Conservation (phyloP, 1,140 invertebrate species). For the Pseudachorutes palmiensis region DNA sequence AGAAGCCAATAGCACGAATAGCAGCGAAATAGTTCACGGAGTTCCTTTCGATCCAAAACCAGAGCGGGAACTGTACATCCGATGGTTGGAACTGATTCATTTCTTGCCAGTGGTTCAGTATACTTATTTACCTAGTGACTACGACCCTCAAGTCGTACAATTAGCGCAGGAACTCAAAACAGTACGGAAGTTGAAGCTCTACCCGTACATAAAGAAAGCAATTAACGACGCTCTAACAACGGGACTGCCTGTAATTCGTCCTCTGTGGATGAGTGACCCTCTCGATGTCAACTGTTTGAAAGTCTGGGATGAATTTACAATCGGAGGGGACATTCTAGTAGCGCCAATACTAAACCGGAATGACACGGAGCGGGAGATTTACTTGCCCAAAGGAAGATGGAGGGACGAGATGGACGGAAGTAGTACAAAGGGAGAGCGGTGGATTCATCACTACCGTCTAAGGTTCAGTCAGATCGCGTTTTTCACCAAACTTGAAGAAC, state of each 20-base stretch:
- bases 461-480: conserved; percentile 69
- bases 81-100: conserved; percentile 89
- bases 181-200: conserved; percentile 47
- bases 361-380: conserved; percentile 58
- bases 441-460: conserved; percentile 78
- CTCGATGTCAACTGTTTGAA: conserved; percentile 66
- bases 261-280: conserved; percentile 84
- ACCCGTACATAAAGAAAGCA: conserved; percentile 31
- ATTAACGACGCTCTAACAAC: conserved; percentile 29
- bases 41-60: conserved; percentile 46
- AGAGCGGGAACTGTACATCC: conserved; percentile 77
- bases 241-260: conserved; percentile 56
- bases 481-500: conserved; percentile 74
- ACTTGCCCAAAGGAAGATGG: conserved; percentile 80
- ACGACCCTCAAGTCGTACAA: conserved; percentile 65
- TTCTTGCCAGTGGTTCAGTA: conserved; percentile 89
- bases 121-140: conserved; percentile 77
- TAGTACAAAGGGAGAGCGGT: conserved; percentile 71
- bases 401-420: conserved; percentile 78
- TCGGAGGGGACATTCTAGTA: conserved; percentile 83
- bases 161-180: conserved; percentile 65
- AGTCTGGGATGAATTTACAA: conserved; percentile 78
- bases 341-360: conserved; percentile 72
- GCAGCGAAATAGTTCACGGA: not conserved
- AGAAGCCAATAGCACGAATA: not conserved